These are phyloP conservation scores for Kryptopterus vitreolus DNA, from an alignment of 2,797 vertebrate genomes.

Conservation along the genomic window DNA sequence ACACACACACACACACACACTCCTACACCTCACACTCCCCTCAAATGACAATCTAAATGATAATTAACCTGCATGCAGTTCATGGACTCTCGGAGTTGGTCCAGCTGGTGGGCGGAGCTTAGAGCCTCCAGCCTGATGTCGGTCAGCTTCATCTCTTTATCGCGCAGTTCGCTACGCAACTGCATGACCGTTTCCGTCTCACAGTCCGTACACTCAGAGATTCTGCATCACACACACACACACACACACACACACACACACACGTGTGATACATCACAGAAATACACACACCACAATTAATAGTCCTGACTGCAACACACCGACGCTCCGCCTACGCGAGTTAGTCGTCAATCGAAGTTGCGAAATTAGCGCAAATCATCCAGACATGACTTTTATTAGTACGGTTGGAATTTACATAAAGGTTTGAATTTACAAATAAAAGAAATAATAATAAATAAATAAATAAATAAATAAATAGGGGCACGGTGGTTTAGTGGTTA, in stretches of 20 bases:
- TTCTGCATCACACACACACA: slow-evolving; percentile 43
- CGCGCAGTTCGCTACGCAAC: slow-evolving; percentile 84
- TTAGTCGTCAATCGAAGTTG: slow-evolving; percentile 9
- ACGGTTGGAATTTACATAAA: not conserved
- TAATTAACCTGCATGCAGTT: slow-evolving; percentile 84
- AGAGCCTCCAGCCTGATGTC: slow-evolving; percentile 87
- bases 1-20: not conserved
- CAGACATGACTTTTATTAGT: not conserved
- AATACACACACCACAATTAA: slow-evolving; percentile 5
- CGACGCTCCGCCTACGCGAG: not conserved
- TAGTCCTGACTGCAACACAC: not conserved
- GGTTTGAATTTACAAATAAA: not conserved
- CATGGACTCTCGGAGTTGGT: slow-evolving; percentile 87
- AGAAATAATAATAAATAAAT: not conserved
- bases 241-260: slow-evolving; percentile 1
- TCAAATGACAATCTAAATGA: not conserved
- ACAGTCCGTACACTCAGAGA: slow-evolving; percentile 54
- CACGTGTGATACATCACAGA: not conserved
- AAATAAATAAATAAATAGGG: not conserved
- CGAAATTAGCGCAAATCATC: slow-evolving; percentile 15
- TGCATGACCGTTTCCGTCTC: slow-evolving; percentile 87
- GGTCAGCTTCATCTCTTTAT: slow-evolving; percentile 87
- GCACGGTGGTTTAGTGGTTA: too few species aligned
- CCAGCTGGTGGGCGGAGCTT: slow-evolving; percentile 87
- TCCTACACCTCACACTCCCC: not conserved